A percentile compares a stretch with the other conserved stretches of the same genome.
Conservation (phyloP, 1,140 invertebrate genomes). For the Campoletis sonorensis region DNA sequence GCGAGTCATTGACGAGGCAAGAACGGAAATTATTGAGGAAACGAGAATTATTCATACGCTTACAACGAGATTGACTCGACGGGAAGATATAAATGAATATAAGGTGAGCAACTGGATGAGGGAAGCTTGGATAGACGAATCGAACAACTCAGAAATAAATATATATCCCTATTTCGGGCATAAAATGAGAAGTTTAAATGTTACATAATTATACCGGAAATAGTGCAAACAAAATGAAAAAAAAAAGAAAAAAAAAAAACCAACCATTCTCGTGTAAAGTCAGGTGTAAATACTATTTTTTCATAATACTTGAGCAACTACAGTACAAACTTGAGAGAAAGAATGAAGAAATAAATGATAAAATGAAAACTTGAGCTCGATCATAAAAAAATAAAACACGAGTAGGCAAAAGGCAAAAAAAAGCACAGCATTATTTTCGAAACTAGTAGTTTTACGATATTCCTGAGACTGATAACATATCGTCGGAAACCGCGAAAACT, state of each 20-base stretch:
- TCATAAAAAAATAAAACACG: too few relatives aligned
- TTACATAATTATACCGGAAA: too few relatives aligned
- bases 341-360: slow-evolving; percentile 3
- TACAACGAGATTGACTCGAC: slow-evolving; percentile 4
- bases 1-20: not conserved
- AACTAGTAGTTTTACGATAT: too few relatives aligned
- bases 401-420: too few relatives aligned
- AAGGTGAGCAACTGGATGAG: not conserved
- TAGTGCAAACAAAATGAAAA: too few relatives aligned
- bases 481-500: slow-evolving; percentile 3
- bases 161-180: not conserved
- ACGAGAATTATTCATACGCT: slow-evolving; percentile 1
- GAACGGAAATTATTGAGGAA: slow-evolving; percentile 19
- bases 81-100: not conserved
- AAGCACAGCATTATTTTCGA: too few relatives aligned
- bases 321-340: too few relatives aligned
- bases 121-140: not conserved
- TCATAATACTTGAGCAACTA: too few relatives aligned
- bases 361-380: too few relatives aligned
- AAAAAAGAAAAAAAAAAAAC: too few relatives aligned
- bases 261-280: too few relatives aligned
- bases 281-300: too few relatives aligned
- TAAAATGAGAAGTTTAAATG: not conserved
- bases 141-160: not conserved
- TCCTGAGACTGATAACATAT: not conserved